Evolutionary conservation across 2,113 vertebrate species (phyloP), one percentile per base, ranked within the genome.

Genomic region (Tetraodon nigroviridis): DNA sequence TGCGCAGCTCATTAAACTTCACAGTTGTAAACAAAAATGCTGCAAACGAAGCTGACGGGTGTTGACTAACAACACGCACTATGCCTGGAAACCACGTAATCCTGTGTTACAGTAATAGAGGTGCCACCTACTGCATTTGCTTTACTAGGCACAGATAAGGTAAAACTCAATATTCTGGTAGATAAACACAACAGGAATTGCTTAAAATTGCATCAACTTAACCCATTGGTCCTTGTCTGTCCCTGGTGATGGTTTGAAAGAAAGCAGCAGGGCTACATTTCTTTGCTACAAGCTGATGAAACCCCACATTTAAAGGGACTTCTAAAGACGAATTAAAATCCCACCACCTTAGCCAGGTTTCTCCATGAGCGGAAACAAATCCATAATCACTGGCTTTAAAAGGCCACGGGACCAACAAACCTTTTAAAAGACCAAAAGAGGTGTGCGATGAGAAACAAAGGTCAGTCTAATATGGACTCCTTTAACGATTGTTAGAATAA

Each of bases 381-480:
- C 87, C 73, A 86, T 89, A 88, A 83, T 68, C 53, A 79, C 71
- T 76, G 76, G 67, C 73, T 88, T 86, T 82, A 84, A 87, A 89
- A 89, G 83, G 86, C 81, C 83, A 88, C 74, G 56, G 64, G 75
- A 84, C 78, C 84, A 85, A 84, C 81, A 87, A 75, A 86, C 81
- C 85, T 86, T 89, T 89, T 83, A 83, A 85, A 85, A 83, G 79
- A 85, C 79, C 80, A 85, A 75, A 80, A 77, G 81, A 87, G 69
- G 80, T 79, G 75, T 82, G 83, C 80, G 66, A 79, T 75, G 79
- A 81, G 80, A 80, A 78, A 82, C 83, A 87, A 87, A 87, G 87
- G 86, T 89, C 86, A 87, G 85, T 84, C 83, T 84, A 84, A 89
- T 86, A 87, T 87, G 74, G 82, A 89, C 83, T 84, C 79, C 75